Base-by-base conservation (phyloP, 2,888 invertebrate species). In the Drosophila stalkeri region DNA sequence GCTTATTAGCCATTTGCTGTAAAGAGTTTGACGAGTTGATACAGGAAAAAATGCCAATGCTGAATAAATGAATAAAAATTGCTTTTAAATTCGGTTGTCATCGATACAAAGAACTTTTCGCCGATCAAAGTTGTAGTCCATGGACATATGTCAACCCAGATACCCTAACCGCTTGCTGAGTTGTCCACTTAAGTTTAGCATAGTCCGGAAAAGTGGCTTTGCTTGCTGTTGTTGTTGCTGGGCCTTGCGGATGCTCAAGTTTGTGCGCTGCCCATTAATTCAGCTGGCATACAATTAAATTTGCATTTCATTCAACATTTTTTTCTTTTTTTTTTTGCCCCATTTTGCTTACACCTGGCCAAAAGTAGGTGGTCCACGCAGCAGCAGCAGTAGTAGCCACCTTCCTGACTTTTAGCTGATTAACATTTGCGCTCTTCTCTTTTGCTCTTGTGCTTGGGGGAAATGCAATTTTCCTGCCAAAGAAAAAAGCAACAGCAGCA, bases 231-330 rank as follows among this genome's bases (percentile, higher is more conserved):
- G 51, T 47, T 49, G 47, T 16, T 3, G 23, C 35, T 57, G 66
- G 49, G 56, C 43, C 33, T 55, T 57, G 54, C 60, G 57, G 47
- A 51, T 54, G 49, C 44, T 71, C 46, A 44, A 46, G 59, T 63
- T 52, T 69, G 67, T 33, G 77, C 72, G 72, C 77, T 80, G 72
- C 60, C 68, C 85, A 91, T 91, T 90, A 85, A 89, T 88, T 82
- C 75, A 89, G 81, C 79, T 85, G 85, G 83, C 81, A 83, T 78
- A 85, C 89, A 92, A 91, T 91, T 90, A 92, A 91, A 91, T 91
- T 91, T 92, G 88, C 89, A 92, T 92, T 91, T 86, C 87, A 75
- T 80, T 85, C 72, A 52, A 31, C 41, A 41, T 1, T 41, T 55
- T n/a, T n/a, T n/a, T n/a, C n/a, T n/a, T n/a, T n/a, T 55, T 75